Conservation (phyloP, 2,888 invertebrate species). For the Drosophila parthenogenetica region DNA sequence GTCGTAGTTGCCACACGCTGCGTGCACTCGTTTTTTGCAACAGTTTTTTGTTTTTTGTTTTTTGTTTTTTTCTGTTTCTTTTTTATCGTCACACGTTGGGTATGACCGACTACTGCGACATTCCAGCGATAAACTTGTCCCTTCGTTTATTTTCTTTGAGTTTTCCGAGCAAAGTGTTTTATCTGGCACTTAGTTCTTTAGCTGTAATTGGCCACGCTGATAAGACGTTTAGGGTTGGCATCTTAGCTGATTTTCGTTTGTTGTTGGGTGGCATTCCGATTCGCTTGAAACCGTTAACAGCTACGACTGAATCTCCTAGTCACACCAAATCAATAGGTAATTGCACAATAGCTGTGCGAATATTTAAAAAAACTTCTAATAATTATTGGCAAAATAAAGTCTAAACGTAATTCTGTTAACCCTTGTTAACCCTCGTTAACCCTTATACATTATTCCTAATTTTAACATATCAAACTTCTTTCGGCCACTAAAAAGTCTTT, state of each 20-base stretch:
- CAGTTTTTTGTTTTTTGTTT: slow-evolving; percentile 45
- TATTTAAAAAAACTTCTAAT: background rate
- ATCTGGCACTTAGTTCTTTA: slow-evolving; percentile 68
- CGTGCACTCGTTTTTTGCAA: slow-evolving; percentile 69
- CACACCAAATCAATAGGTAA: background rate
- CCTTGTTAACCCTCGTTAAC: too few relatives aligned
- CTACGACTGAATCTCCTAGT: background rate
- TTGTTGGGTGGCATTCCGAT: slow-evolving; percentile 63
- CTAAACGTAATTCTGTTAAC: too few relatives aligned
- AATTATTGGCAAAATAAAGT: background rate
- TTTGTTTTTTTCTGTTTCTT: slow-evolving; percentile 12
- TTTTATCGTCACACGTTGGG: slow-evolving; percentile 31
- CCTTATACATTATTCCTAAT: too few relatives aligned
- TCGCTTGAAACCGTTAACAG: slow-evolving; percentile 27
- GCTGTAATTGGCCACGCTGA: slow-evolving; percentile 74
- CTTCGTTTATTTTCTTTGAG: slow-evolving; percentile 6
- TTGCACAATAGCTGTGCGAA: background rate
- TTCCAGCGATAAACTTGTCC: slow-evolving; percentile 41
- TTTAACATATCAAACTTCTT: too few relatives aligned
- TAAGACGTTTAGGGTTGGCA: slow-evolving; percentile 49
- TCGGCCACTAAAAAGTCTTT: too few relatives aligned
- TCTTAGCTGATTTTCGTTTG: background rate
- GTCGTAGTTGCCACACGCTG: slow-evolving; percentile 43
- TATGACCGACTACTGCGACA: slow-evolving; percentile 50
- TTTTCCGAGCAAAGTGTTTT: slow-evolving; percentile 63